Conservation (phyloP, 2,888 invertebrate species). For the Hypercompe scribonia region DNA sequence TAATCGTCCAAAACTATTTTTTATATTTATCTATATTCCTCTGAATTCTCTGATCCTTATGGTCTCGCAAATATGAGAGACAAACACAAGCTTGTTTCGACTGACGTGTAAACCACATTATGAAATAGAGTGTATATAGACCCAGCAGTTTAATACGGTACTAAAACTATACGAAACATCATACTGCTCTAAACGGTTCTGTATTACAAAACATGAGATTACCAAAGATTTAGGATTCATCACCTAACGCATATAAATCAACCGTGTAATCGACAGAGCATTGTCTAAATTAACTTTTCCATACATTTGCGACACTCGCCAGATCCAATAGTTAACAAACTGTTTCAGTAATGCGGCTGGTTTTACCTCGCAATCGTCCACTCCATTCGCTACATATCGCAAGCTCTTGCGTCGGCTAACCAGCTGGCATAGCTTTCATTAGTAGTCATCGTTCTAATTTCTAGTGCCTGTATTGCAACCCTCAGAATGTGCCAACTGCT, state of each 20-base stretch:
- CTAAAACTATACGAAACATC: constrained; percentile 68
- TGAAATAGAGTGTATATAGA: constrained; percentile 81
- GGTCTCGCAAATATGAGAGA: constrained; percentile 57
- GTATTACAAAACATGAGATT: constrained; percentile 75
- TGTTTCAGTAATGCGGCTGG: constrained; percentile 73
- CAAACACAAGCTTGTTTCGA: constrained; percentile 69
- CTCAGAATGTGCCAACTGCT: constrained; percentile 49
- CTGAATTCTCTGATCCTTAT: constrained; percentile 21
- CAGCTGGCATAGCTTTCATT: constrained; percentile 71
- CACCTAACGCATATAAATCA: constrained; percentile 68
- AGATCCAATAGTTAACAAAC: constrained; percentile 80
- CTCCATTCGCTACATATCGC: constrained; percentile 79
- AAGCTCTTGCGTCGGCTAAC: constrained; percentile 80
- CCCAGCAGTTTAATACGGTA: constrained; percentile 66
- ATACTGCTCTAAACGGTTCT: constrained; percentile 59
- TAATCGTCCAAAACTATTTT: constrained; percentile 21
- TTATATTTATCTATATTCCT: constrained; percentile 15
- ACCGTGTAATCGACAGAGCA: constrained; percentile 51
- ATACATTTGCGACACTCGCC: constrained; percentile 73
- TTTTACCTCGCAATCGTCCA: constrained; percentile 75
- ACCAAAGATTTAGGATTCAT: constrained; percentile 62
- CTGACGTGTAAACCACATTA: constrained; percentile 76
- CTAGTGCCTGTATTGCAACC: constrained; percentile 58
- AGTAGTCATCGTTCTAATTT: constrained; percentile 72
- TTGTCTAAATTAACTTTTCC: constrained; percentile 71